Conservation (phyloP, 2,888 invertebrate species). For the Microdon myrmicae region DNA sequence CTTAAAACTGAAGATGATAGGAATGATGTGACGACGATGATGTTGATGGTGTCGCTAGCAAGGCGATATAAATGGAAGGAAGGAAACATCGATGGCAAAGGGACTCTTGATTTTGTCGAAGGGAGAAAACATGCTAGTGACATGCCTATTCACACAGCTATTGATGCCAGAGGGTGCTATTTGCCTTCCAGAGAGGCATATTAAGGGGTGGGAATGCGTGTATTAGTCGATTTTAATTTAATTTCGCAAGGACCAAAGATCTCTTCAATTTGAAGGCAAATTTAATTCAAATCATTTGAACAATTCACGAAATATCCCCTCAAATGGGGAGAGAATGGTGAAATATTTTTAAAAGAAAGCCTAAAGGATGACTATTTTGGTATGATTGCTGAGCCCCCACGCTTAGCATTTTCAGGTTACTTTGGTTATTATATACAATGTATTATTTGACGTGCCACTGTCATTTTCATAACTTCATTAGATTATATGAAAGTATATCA, state of each 20-base stretch:
- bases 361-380: too few species aligned
- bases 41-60: conserved; percentile 9
- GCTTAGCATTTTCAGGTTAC: too few species aligned
- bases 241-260: conserved; percentile 26
- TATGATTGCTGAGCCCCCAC: too few species aligned
- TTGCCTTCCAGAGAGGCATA: too few species aligned
- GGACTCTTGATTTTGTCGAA: conserved; percentile 21
- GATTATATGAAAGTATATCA: too few species aligned
- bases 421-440: too few species aligned
- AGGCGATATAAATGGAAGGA: conserved; percentile 5
- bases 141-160: conserved; percentile 43
- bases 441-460: too few species aligned
- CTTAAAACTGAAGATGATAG: conserved; percentile 38
- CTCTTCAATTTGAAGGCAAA: conserved; percentile 37
- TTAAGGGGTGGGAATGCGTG: conserved; percentile 23
- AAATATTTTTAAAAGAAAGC: too few species aligned
- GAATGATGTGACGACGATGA: conserved; percentile 45
- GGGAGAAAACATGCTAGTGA: conserved; percentile 33
- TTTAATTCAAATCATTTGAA: conserved; percentile 38
- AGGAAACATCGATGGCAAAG: conserved; percentile 3
- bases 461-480: too few species aligned
- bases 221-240: conserved; percentile 49
- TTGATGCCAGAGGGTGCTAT: conserved; percentile 39
- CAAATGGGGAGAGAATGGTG: not conserved
- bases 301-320: conserved; percentile 28